Percentiles rank a stretch among this genome's conserved stretches.
Conservation (phyloP, 2,888 invertebrate species). For the Drosophila phalerata region DNA sequence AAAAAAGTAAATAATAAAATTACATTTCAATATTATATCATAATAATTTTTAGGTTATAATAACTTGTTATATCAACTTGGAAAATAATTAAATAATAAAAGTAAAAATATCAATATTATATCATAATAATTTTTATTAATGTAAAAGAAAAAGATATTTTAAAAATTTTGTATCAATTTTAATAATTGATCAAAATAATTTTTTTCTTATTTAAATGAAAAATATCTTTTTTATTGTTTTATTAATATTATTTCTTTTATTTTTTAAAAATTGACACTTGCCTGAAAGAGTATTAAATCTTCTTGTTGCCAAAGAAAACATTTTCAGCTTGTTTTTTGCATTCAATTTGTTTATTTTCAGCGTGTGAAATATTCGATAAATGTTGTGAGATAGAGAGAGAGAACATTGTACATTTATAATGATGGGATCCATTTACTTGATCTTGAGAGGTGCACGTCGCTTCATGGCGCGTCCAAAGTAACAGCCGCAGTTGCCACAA, state of each 20-base stretch:
- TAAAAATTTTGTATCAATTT: too few species aligned
- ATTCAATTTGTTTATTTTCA: constrained; percentile 28
- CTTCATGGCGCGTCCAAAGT: constrained; percentile 83
- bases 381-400: constrained; percentile 12
- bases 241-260: too few species aligned
- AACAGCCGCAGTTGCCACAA: constrained; percentile 84
- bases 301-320: background rate
- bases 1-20: too few species aligned
- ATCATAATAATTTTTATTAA: too few species aligned
- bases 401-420: background rate
- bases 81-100: too few species aligned
- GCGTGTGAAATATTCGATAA: constrained; percentile 28
- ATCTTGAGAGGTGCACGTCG: constrained; percentile 70
- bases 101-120: too few species aligned
- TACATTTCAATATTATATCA: too few species aligned
- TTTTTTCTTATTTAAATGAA: background rate
- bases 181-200: too few species aligned
- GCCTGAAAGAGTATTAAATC: background rate
- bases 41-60: too few species aligned
- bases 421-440: constrained; percentile 28
- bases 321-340: background rate
- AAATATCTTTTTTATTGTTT: background rate
- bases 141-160: too few species aligned
- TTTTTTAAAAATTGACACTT: too few species aligned
- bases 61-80: too few species aligned